Evolutionary conservation across 2,113 vertebrate genomes (phyloP).

Genomic region (Axis porcinus): DNA sequence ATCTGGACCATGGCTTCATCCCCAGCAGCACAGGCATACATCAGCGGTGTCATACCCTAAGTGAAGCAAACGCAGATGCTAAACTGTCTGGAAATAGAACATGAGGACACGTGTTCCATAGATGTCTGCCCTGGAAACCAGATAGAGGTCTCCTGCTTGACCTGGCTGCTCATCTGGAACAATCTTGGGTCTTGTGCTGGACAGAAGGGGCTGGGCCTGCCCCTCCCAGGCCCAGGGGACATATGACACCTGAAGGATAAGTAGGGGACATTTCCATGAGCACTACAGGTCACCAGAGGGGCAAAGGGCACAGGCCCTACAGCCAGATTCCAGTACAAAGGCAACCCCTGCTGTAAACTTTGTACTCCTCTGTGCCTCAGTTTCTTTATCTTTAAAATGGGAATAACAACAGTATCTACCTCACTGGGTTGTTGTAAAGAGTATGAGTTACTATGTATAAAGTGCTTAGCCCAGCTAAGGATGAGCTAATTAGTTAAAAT

Average conservation of each 20-base stretch:
- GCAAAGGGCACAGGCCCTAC: neutral
- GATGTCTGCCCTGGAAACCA: neutral
- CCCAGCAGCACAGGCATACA: constrained; percentile 96
- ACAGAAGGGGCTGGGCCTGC: neutral
- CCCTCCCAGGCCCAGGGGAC: neutral
- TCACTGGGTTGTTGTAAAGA: neutral
- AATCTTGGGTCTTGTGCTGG: too few species aligned
- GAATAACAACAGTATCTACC: neutral
- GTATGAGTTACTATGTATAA: neutral
- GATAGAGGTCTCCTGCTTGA: neutral
- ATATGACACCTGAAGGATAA: rapidly evolving
- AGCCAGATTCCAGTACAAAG: neutral
- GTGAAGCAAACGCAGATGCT: neutral
- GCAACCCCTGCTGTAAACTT: neutral
- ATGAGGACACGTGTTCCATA: rapidly evolving
- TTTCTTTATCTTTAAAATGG: neutral
- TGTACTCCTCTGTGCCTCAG: neutral
- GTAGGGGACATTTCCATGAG: neutral
- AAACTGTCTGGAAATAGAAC: neutral
- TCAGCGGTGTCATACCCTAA: constrained; percentile 96
- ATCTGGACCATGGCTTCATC: constrained; percentile 99
- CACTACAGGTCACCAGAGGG: neutral
- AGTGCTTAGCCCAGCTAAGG: neutral
- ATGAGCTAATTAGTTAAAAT: neutral
- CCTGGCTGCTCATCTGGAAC: neutral